Evolutionary conservation across 2,113 vertebrate genomes (phyloP).

Genomic region (Cyphomyrus plagiostoma): DNA sequence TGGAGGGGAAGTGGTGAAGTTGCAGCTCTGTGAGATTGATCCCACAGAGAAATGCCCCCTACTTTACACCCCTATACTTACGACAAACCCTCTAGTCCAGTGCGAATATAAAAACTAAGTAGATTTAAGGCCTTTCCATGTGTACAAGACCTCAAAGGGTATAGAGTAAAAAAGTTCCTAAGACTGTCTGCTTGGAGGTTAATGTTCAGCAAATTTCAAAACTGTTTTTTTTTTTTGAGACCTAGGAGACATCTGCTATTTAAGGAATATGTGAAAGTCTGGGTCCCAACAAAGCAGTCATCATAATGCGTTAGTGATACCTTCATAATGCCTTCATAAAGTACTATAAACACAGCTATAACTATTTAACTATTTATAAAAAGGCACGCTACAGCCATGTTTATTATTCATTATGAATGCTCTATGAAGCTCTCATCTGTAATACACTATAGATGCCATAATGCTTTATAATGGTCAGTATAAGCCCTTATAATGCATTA

Average conservation of each 20-base stretch:
- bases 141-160: background rate
- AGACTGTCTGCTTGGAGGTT: background rate
- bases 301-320: background rate
- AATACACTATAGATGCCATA: background rate
- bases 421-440: background rate
- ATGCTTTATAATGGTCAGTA: background rate
- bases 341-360: background rate
- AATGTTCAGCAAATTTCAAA: background rate
- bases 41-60: background rate
- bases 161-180: background rate
- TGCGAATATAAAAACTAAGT: background rate
- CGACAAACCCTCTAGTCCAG: background rate
- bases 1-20: background rate
- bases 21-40: background rate
- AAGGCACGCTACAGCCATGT: background rate
- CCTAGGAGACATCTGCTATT: background rate
- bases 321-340: background rate
- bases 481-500: background rate
- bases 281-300: background rate
- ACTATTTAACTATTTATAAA: background rate
- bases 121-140: background rate
- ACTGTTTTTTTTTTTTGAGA: background rate
- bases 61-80: background rate
- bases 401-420: background rate
- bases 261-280: background rate